Evolutionary conservation across 2,888 invertebrate species (phyloP).

Genomic region (Eucriotettix oculatus): DNA sequence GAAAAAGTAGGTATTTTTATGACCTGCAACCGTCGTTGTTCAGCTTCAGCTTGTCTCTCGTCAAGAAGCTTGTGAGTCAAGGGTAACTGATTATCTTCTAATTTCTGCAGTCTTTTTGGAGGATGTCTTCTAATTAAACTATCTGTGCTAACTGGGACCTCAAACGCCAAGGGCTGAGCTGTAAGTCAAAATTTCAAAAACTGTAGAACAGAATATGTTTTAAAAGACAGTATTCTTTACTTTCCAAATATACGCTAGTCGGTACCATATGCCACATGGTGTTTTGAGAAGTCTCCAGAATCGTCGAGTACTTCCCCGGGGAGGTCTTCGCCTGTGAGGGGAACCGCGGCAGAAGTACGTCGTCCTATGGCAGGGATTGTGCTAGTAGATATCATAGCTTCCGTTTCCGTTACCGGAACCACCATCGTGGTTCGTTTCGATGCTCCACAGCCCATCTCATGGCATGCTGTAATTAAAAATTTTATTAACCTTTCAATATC

Average conservation of each 20-base stretch:
- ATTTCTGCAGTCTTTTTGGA: constrained; percentile 46
- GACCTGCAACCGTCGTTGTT: constrained; percentile 44
- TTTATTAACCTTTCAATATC: no score
- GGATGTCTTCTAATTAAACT: constrained; percentile 40
- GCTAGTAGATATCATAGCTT: not conserved
- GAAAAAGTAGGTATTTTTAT: constrained; percentile 9
- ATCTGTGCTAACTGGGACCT: constrained; percentile 27
- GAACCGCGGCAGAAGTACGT: not conserved
- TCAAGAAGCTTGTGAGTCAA: constrained; percentile 40
- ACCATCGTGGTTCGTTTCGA: constrained; percentile 26
- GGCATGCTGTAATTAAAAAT: not conserved
- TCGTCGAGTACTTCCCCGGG: not conserved
- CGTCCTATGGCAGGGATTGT: not conserved
- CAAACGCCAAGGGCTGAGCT: constrained; percentile 26
- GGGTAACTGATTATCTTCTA: constrained; percentile 43
- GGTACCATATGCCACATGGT: no score
- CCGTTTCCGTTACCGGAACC: not conserved
- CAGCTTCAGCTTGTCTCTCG: constrained; percentile 56
- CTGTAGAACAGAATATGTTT: not conserved
- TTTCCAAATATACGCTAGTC: no score
- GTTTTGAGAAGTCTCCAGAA: no score
- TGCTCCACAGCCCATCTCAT: constrained; percentile 33
- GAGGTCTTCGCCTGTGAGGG: not conserved
- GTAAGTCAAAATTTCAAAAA: not conserved
- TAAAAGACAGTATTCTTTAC: not conserved